Base-by-base conservation (phyloP, 2,797 vertebrate species). In the Ateles fusciceps region DNA sequence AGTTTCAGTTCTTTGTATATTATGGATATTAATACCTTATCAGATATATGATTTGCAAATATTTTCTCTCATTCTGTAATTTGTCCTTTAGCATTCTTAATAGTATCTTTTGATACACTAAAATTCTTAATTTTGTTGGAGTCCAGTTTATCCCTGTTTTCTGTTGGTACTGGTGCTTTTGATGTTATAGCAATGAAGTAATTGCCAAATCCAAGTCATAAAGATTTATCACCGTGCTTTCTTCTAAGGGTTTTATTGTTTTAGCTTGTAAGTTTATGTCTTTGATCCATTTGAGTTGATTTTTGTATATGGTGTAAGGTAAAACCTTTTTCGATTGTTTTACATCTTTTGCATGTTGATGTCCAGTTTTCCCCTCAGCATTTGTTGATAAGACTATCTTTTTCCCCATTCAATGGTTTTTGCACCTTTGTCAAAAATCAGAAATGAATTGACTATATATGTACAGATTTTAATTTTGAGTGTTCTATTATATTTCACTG, bases 71-170 rank as follows among this genome's bases (percentile, higher is more conserved):
- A 59, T 92, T 91, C 48, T 95, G 5, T 76, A 89, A 36, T 33
- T 83, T 92, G 14, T 46, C 30, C 89, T 92, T 96, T 92, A 22
- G 48, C 22, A 81, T 93, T 50, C 46, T 89, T 71, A 24, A 57
- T 71, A 61, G 13, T 78, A 33, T 83, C 50, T 11, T 85, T 85
- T 76, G 55, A 57, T 71, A 44, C 24, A 76, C 79, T 52, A n/a
- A 92, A 59, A 13, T 28, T 91, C 81, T 91, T 44, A 61, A 61
- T 83, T 90, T 89, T 85, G 36, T 85, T 74, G 12, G 71, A 72
- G 19, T 75, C 26, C 33, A n/a, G 5, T 94, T 96, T 85, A 57
- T 92, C 85, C 78, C 33, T 68, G 94, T 94, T 89, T 74, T 46
- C 36, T 85, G 46, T 85, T 81, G 5, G 76, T 92, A 15, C 17